phyloP scores from a whole-genome alignment of 2,888 invertebrate genomes.

The Cyrtodaria siliqua region DNA sequence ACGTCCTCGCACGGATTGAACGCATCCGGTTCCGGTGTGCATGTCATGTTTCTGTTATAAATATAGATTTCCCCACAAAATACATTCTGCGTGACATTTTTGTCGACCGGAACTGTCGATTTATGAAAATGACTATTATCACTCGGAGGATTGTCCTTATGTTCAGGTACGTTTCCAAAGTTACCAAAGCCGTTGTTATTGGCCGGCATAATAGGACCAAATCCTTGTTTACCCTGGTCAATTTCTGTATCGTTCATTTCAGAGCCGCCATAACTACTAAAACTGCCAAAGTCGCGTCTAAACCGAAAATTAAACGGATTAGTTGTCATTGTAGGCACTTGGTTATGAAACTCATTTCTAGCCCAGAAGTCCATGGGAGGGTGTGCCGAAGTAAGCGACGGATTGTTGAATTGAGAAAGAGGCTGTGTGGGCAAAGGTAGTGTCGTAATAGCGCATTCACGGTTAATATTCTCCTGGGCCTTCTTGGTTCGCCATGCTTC shows the following conservation, averaged over 20 bases:
- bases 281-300: background rate
- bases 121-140: constrained; percentile 2
- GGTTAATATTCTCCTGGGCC: constrained; percentile 64
- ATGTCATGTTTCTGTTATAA: constrained; percentile 71
- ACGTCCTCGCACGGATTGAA: constrained; percentile 85
- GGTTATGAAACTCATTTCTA: too few relatives aligned
- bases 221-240: background rate
- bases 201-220: too few relatives aligned
- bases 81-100: constrained; percentile 26
- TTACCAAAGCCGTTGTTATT: too few relatives aligned
- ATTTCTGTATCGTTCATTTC: background rate
- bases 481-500: constrained; percentile 79
- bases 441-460: constrained; percentile 59
- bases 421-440: background rate
- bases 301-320: background rate
- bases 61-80: constrained; percentile 51
- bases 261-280: background rate
- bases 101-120: constrained; percentile 19
- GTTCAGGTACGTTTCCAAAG: background rate
- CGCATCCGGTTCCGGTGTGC: constrained; percentile 82
- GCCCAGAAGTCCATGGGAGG: too few relatives aligned
- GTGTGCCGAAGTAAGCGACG: too few relatives aligned
- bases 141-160: background rate
- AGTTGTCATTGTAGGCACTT: too few relatives aligned
- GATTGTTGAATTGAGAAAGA: too few relatives aligned